phyloP scores from a whole-genome alignment of 2,888 invertebrate genomes.

The Papilio gigon region DNA sequence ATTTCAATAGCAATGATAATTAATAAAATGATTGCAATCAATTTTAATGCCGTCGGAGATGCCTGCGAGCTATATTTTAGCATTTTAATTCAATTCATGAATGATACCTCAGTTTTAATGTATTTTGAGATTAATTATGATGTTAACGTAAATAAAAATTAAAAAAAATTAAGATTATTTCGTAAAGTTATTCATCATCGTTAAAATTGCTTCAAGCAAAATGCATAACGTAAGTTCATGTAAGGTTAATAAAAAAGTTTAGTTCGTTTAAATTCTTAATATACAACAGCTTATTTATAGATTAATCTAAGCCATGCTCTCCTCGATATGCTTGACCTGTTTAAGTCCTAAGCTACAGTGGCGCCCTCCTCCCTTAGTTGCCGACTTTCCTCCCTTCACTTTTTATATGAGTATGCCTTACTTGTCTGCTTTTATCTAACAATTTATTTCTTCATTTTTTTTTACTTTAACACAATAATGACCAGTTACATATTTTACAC shows the following conservation, averaged over 20 bases:
- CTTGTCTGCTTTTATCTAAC: background rate
- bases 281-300: slow-evolving; percentile 11
- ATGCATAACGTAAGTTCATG: background rate
- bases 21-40: slow-evolving; percentile 17
- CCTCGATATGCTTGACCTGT: slow-evolving; percentile 11
- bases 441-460: background rate
- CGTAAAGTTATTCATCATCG: background rate
- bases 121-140: slow-evolving; percentile 20
- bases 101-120: slow-evolving; percentile 6
- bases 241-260: background rate
- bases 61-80: slow-evolving; percentile 21
- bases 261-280: background rate
- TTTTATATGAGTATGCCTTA: slow-evolving; percentile 7
- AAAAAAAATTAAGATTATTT: background rate
- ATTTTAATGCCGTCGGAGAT: slow-evolving; percentile 8
- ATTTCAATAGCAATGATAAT: slow-evolving; percentile 2
- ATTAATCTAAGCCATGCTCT: slow-evolving; percentile 5
- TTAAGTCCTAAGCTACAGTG: slow-evolving; percentile 9
- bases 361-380: slow-evolving; percentile 15
- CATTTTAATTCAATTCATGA: slow-evolving; percentile 25
- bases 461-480: background rate
- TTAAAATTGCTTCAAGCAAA: background rate
- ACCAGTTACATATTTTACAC: background rate
- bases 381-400: background rate
- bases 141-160: slow-evolving; percentile 17